Conservation (phyloP, 1,140 invertebrate genomes). For the Drosophila pseudoananassae region DNA sequence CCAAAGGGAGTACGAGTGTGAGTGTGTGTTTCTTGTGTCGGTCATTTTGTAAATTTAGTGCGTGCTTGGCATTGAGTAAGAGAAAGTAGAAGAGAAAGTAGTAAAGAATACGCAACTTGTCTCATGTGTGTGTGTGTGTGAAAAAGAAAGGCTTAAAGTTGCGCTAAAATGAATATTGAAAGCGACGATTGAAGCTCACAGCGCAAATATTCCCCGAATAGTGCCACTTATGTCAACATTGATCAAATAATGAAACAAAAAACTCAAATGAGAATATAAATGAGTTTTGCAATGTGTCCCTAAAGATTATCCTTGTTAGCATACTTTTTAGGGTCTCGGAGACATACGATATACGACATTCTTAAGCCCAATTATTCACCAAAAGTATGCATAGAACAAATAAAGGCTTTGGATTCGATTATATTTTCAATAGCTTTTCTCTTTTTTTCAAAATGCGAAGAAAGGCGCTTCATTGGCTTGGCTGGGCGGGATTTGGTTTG, state of each 20-base stretch:
- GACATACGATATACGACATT: background rate
- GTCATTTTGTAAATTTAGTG: constrained; percentile 51
- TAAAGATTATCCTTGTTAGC: constrained; percentile 17
- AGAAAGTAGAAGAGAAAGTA: constrained; percentile 41
- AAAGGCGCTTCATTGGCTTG: constrained; percentile 37
- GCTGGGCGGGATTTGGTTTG: constrained; percentile 30
- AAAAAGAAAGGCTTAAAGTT: constrained; percentile 60
- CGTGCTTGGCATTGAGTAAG: constrained; percentile 63
- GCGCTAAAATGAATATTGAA: constrained; percentile 38
- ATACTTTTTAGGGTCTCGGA: constrained; percentile 27
- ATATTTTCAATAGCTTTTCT: constrained; percentile 1
- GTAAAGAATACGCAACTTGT: constrained; percentile 59
- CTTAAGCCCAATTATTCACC: constrained; percentile 13
- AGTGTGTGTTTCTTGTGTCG: constrained; percentile 29
- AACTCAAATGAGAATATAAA: constrained; percentile 16
- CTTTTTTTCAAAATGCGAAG: constrained; percentile 15
- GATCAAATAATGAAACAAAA: constrained; percentile 18
- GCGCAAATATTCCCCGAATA: constrained; percentile 44
- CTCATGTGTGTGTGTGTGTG: constrained; percentile 34
- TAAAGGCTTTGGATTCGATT: constrained; percentile 3
- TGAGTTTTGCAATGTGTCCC: constrained; percentile 23
- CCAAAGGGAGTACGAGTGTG: constrained; percentile 31
- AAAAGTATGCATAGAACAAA: constrained; percentile 28
- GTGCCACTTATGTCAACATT: constrained; percentile 37
- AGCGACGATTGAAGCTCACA: constrained; percentile 53